Percentiles rank a stretch among this genome's conserved stretches.
Evolutionary conservation across 2,888 invertebrate genomes (phyloP).

Genomic region (Tetramorium bicarinatum): DNA sequence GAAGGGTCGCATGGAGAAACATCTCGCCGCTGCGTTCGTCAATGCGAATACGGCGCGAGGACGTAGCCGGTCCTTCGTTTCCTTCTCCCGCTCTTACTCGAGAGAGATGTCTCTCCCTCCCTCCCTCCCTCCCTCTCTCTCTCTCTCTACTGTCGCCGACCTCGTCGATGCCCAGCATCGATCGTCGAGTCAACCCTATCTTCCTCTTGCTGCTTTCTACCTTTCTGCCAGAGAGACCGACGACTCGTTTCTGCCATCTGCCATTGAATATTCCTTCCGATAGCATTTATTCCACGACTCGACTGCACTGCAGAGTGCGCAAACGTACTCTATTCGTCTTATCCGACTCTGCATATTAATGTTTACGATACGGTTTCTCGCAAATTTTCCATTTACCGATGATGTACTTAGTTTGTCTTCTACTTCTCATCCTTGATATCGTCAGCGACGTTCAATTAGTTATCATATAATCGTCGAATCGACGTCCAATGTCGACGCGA

Average conservation of each 20-base stretch:
- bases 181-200: constrained; percentile 24
- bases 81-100: neutral
- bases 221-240: neutral
- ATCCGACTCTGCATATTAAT: neutral
- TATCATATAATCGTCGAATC: neutral
- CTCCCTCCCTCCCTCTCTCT: neutral
- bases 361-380: neutral
- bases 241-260: neutral
- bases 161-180: constrained; percentile 59
- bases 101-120: no score
- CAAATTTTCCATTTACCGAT: neutral
- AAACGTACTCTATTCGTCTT: constrained; percentile 25
- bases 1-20: constrained; percentile 77
- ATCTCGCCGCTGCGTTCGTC: constrained; percentile 75
- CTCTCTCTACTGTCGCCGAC: constrained; percentile 25
- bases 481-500: neutral
- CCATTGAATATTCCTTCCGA: neutral
- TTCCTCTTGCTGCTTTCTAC: constrained; percentile 8
- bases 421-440: neutral
- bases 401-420: no score
- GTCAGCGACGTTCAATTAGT: neutral
- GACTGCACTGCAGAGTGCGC: neutral
- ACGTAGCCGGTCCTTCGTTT: constrained; percentile 45
- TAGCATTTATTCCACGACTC: neutral
- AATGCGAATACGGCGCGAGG: constrained; percentile 66